A percentile compares a stretch with the other conserved stretches of the same genome.
Conservation (phyloP, 2,888 invertebrate species). For the Hirtodrosophila histrioides region DNA sequence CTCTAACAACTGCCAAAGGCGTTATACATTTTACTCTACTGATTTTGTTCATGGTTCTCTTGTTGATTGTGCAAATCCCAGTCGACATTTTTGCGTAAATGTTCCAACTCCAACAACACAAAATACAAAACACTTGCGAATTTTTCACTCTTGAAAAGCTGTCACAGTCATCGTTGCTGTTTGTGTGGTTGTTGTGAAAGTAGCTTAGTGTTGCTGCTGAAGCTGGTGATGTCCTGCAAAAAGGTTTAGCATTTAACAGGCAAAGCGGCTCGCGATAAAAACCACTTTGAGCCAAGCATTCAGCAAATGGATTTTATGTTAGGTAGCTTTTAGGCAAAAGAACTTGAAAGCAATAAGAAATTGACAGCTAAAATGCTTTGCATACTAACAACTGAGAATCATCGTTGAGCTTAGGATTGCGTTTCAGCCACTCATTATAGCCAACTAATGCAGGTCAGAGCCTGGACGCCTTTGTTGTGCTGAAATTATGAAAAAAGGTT, state of each 20-base stretch:
- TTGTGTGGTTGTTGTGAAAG: slow-evolving; percentile 10
- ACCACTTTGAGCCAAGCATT: slow-evolving; percentile 27
- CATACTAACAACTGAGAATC: slow-evolving; percentile 19
- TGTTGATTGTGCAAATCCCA: slow-evolving; percentile 55
- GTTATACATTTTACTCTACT: slow-evolving; percentile 7
- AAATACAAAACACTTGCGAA: slow-evolving; percentile 16
- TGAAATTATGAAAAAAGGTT: slow-evolving; percentile 49
- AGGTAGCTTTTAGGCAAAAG: slow-evolving; percentile 13
- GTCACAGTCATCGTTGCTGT: background rate
- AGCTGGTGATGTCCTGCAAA: slow-evolving; percentile 16
- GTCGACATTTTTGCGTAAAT: slow-evolving; percentile 43
- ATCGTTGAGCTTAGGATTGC: slow-evolving; percentile 2
- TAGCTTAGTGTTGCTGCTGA: slow-evolving; percentile 40
- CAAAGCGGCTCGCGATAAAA: slow-evolving; percentile 27
- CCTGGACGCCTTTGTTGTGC: slow-evolving; percentile 33
- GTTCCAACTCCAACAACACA: slow-evolving; percentile 33
- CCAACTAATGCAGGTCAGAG: slow-evolving; percentile 41
- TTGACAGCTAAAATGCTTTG: slow-evolving; percentile 20
- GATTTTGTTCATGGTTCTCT: slow-evolving; percentile 7
- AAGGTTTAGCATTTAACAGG: slow-evolving; percentile 39
- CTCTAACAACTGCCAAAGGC: slow-evolving; percentile 23
- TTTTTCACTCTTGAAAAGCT: slow-evolving; percentile 18
- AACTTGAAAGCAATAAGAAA: slow-evolving; percentile 26
- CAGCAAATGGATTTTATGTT: slow-evolving; percentile 44
- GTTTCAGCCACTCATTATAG: slow-evolving; percentile 54